Percentiles rank a stretch among this genome's conserved stretches.
These are phyloP conservation scores for Achlya flavicornis DNA, from an alignment of 2,888 invertebrate genomes.

Conservation along the genomic window DNA sequence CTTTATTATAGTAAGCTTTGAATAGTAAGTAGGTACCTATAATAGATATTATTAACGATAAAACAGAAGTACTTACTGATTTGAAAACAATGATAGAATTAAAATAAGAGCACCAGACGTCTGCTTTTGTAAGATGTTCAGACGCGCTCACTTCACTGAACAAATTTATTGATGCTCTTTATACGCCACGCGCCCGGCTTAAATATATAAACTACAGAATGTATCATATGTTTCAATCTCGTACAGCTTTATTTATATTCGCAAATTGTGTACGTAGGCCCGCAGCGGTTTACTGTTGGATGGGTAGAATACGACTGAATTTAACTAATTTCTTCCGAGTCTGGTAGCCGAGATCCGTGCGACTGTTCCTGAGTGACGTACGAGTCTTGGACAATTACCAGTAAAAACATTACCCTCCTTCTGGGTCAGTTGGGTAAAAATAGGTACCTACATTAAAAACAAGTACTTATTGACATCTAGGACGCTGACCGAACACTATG, in stretches of 20 bases:
- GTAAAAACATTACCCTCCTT: constrained; percentile 42
- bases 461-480: constrained; percentile 74
- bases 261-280: constrained; percentile 35
- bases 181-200: constrained; percentile 46
- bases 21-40: too few relatives aligned
- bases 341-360: constrained; percentile 44
- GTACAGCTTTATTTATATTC: constrained; percentile 64
- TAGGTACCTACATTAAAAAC: too few relatives aligned
- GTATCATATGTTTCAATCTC: constrained; percentile 59
- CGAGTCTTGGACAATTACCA: constrained; percentile 78
- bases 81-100: not conserved
- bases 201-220: constrained; percentile 33
- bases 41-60: not conserved
- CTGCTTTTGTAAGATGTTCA: constrained; percentile 1
- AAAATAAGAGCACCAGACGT: constrained; percentile 3
- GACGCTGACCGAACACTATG: constrained; percentile 74
- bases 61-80: not conserved
- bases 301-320: constrained; percentile 67
- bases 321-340: constrained; percentile 69
- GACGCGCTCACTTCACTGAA: constrained; percentile 22
- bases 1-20: not conserved
- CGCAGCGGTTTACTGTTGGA: constrained; percentile 57
- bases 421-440: too few relatives aligned
- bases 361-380: constrained; percentile 63
- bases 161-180: constrained; percentile 22